phyloP scores from a whole-genome alignment of 1,140 invertebrate genomes.

The Eupristina koningsbergeri region DNA sequence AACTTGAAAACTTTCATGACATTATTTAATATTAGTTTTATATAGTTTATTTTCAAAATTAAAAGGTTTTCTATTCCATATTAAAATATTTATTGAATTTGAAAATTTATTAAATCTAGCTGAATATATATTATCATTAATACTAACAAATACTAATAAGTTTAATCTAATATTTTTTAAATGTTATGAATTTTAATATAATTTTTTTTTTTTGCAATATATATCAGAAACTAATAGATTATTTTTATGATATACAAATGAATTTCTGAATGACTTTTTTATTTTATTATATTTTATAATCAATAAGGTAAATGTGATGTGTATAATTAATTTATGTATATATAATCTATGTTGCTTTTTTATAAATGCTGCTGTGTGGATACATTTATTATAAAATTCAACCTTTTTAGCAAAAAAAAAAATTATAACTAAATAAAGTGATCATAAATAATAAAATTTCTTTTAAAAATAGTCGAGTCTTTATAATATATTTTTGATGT shows the following conservation, averaged over 20 bases:
- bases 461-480: background rate
- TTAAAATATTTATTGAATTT: no score
- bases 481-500: background rate
- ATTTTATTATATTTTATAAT: background rate
- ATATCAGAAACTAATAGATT: background rate
- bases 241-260: background rate
- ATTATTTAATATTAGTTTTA: no score
- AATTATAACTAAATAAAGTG: background rate
- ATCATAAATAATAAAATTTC: slow-evolving; percentile 8
- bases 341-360: background rate
- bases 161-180: no score
- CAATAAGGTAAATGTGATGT: background rate
- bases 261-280: no score
- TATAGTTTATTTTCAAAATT: no score
- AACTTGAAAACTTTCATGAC: no score
- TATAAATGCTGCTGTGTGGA: slow-evolving; percentile 51
- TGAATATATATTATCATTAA: no score
- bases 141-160: no score
- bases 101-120: no score
- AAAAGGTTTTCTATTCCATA: no score
- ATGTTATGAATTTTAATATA: no score
- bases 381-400: slow-evolving; percentile 59
- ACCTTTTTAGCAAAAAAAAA: slow-evolving; percentile 16
- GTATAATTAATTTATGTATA: background rate
- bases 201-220: no score